These are phyloP conservation scores for Leptobrachium ailaonicum DNA, from an alignment of 2,113 vertebrate species.

Conservation along the genomic window DNA sequence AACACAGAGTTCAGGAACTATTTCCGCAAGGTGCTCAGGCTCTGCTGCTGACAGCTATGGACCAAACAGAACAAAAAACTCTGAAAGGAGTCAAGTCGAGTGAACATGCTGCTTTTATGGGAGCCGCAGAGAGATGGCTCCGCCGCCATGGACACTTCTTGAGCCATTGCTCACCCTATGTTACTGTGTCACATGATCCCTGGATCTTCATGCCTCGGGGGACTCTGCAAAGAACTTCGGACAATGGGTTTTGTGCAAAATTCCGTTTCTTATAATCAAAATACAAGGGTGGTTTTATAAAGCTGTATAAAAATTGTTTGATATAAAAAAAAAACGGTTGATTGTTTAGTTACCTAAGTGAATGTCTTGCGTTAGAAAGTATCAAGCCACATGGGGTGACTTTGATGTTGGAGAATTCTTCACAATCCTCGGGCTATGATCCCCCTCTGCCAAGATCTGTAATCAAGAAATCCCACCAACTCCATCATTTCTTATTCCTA, in stretches of 20 bases:
- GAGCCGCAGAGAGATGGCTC: not conserved
- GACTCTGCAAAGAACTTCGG: not conserved
- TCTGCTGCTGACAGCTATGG: slow-evolving; percentile 59
- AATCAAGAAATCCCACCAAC: no score
- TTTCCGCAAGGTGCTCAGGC: slow-evolving; percentile 80
- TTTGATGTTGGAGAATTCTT: no score
- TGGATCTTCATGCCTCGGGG: not conserved
- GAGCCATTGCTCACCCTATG: no score
- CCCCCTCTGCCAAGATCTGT: no score
- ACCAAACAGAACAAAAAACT: not conserved
- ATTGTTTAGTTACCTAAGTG: not conserved
- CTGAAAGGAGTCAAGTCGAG: not conserved
- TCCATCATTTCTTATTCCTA: no score
- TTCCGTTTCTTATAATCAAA: not conserved
- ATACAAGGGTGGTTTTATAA: slow-evolving; percentile 50
- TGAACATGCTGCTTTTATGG: not conserved
- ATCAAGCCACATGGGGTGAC: no score
- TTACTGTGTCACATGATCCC: not conserved
- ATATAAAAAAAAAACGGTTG: slow-evolving; percentile 11
- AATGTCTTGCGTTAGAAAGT: not conserved
- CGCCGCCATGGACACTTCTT: not conserved
- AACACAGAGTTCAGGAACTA: slow-evolving; percentile 88
- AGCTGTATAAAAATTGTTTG: slow-evolving; percentile 60
- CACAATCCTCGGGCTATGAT: no score
- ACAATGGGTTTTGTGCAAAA: not conserved